Evolutionary conservation across 2,888 invertebrate species (phyloP), one percentile per base, ranked within the genome.

Genomic region (Ethmia dodecea): DNA sequence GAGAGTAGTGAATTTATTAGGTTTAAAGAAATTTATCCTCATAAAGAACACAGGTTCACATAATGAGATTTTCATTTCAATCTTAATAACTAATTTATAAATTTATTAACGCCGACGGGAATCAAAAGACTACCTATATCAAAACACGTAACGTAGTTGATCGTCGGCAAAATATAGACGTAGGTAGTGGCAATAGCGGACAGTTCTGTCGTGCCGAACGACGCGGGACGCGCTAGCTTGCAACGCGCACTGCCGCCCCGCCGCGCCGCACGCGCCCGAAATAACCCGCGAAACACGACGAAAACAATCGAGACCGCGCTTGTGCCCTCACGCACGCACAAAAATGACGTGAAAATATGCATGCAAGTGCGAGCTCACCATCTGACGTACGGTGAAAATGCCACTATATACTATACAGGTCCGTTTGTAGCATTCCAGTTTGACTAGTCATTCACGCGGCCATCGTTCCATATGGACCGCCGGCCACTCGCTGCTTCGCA

Each of bases 271-370:
- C 64, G 60, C 65, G 73, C 75, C 66, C 69, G 65, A 84, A 83
- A 84, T 83, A 80, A 79, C 73, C 76, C 66, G 70, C 78, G 73
- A 74, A 83, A 84, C 76, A 83, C 83, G 75, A 86, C 79, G 81
- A 86, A 86, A 86, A 86, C 84, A 83, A 84, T 83, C 73, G 72
- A 61, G 65, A 65, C 65, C 71, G 76, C 67, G 71, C 67, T 60
- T 66, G 75, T 68, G 70, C 70, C 67, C 76, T 72, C 74, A 61
- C 65, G 62, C 62, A 56, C 62, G 51, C 60, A 67, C 79, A 75
- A 80, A 81, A 80, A 81, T 80, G 65, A 80, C 69, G 60, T 60
- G 62, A 55, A 79, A 77, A 76, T 77, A 78, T 75, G 71, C 71
- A 60, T 43, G 47, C 46, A 35, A 53, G 38, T 47, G 47, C 47